Evolutionary conservation across 2,888 invertebrate genomes (phyloP).

Genomic region (Hermaeophaga mercurialis): DNA sequence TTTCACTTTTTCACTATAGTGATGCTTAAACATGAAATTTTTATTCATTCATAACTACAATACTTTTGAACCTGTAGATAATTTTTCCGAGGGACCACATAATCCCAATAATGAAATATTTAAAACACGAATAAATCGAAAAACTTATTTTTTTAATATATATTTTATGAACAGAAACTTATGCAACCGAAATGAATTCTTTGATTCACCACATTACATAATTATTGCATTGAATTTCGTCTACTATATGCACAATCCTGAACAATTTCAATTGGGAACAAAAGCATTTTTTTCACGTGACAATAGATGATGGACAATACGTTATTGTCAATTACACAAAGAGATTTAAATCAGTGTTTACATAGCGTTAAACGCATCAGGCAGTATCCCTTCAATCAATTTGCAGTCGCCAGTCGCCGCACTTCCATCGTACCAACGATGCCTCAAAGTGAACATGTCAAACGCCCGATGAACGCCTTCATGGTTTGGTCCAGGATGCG

Average conservation of each 20-base stretch:
- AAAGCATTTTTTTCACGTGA: conserved; percentile 46
- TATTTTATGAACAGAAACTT: too few species aligned
- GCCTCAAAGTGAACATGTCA: conserved; percentile 53
- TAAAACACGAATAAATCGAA: too few species aligned
- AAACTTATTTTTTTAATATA: too few species aligned
- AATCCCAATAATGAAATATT: too few species aligned
- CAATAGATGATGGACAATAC: conserved; percentile 51
- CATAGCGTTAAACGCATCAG: conserved; percentile 52
- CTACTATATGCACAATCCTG: conserved; percentile 32
- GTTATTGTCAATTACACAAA: conserved; percentile 53
- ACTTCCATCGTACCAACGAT: conserved; percentile 35
- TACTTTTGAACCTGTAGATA: too few species aligned
- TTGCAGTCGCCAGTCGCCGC: conserved; percentile 18
- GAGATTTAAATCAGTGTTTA: conserved; percentile 57
- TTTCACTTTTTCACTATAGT: too few species aligned
- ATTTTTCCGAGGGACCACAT: too few species aligned
- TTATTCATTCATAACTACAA: too few species aligned
- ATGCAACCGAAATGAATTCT: not conserved
- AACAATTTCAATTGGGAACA: conserved; percentile 45
- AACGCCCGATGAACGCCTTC: conserved; percentile 93
- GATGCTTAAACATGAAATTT: too few species aligned
- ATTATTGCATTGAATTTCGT: conserved; percentile 24
- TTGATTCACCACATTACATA: conserved; percentile 24
- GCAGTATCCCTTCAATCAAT: conserved; percentile 46
- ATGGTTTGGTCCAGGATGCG: conserved; percentile 85